Evolutionary conservation across 2,888 invertebrate species (phyloP).

Genomic region (Melanotus villosus): DNA sequence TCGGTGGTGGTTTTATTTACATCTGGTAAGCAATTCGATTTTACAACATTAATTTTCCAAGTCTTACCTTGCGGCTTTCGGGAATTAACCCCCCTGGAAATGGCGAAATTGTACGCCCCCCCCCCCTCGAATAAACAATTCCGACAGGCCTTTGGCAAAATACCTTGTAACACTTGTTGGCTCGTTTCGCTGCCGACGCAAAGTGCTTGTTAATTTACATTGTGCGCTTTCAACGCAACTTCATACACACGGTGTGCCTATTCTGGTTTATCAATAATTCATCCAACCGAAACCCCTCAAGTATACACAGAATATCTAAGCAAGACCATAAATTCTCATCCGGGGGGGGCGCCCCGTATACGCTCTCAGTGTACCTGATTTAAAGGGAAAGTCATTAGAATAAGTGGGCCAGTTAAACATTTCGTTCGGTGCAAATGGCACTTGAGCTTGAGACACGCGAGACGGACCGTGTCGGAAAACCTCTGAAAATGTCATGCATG

Average conservation of each 20-base stretch:
- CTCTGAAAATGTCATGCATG: slow-evolving; percentile 4
- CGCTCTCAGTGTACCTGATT: slow-evolving; percentile 16
- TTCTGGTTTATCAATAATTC: slow-evolving; percentile 16
- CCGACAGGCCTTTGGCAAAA: slow-evolving; percentile 9
- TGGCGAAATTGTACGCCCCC: background rate
- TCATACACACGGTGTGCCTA: slow-evolving; percentile 10
- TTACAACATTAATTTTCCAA: slow-evolving; percentile 15
- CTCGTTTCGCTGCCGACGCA: slow-evolving; percentile 10
- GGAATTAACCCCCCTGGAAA: background rate
- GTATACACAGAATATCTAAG: slow-evolving; percentile 20
- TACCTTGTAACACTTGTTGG: slow-evolving; percentile 24
- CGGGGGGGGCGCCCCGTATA: slow-evolving; percentile 1
- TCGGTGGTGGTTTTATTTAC: slow-evolving; percentile 6
- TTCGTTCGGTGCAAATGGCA: background rate
- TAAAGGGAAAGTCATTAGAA: slow-evolving; percentile 21
- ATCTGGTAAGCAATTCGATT: slow-evolving; percentile 11
- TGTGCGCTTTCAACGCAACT: slow-evolving; percentile 20
- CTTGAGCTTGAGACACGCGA: slow-evolving; percentile 6
- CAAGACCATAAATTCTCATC: slow-evolving; percentile 21
- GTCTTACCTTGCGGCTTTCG: slow-evolving; percentile 1
- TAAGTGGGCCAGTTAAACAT: slow-evolving; percentile 12
- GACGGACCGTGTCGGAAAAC: background rate
- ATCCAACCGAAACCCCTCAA: slow-evolving; percentile 8
- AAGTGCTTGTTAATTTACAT: slow-evolving; percentile 23
- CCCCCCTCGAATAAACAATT: slow-evolving; percentile 12